Evolutionary conservation across 2,113 vertebrate genomes (phyloP).

Genomic region (Lepus timidus): DNA sequence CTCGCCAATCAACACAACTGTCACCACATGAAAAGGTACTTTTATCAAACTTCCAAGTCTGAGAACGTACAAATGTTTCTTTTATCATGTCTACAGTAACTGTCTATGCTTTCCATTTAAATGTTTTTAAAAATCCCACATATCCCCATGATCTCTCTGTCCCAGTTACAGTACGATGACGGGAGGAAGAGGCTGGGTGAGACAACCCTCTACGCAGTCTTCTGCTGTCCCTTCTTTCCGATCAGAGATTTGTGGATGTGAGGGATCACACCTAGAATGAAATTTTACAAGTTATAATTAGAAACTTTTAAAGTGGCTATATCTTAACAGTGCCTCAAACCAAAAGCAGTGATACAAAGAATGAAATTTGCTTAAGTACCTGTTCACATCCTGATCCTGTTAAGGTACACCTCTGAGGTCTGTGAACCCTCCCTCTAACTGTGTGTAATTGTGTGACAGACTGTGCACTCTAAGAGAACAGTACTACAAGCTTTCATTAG

Average conservation of each 20-base stretch:
- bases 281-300: constrained; percentile 1
- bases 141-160: constrained; percentile 85
- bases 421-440: not conserved
- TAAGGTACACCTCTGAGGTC: not conserved
- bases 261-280: constrained; percentile 95
- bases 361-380: not conserved
- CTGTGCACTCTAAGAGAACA: not conserved
- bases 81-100: constrained; percentile 84
- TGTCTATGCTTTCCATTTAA: constrained; percentile 87
- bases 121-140: constrained; percentile 88
- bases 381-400: not conserved
- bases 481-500: not conserved
- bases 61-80: constrained; percentile 91
- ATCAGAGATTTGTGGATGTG: constrained; percentile 99
- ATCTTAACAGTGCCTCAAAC: not conserved
- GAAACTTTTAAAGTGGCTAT: too few relatives aligned
- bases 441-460: not conserved
- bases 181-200: constrained; percentile 75
- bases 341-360: not conserved
- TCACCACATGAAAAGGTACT: constrained; percentile 86
- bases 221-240: constrained; percentile 99
- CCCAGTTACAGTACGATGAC: constrained; percentile 86
- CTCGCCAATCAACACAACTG: constrained; percentile 91
- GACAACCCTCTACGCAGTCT: constrained; percentile 92
- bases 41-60: constrained; percentile 88